Base-by-base conservation (phyloP, 2,113 vertebrate genomes). In the Chloropsis hardwickii region DNA sequence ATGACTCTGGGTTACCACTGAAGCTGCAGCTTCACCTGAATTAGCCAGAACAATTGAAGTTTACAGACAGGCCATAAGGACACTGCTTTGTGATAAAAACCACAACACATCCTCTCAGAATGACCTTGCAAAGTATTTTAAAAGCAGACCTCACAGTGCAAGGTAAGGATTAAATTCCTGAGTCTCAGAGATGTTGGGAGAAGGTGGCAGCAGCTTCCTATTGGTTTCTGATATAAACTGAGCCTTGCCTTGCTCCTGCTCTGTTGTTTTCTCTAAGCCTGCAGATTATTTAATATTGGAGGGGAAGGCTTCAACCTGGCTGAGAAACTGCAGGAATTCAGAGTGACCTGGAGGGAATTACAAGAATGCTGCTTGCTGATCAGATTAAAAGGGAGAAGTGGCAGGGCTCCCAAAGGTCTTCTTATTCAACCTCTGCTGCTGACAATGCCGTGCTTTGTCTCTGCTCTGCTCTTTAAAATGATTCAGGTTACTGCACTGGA, bases 351-450 rank as follows among this genome's bases (percentile, higher is more conserved):
- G 78, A 91, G 96, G 95, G 91, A 96, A 94, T 96, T 84, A 65
- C 66, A 97, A 94, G 97, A 98, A 98, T 97, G 97, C 40, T 54
- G 94, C 86, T 95, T 28, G 95, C 95, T 92, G 97, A 97, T 96
- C 96, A 80, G 88, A 97, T 97, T 96, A 98, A 97, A 96, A 96
- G 95, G 90, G 94, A 92, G 95, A 96, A 71, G 94, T 84, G 91
- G 94, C 20, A 1, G 47, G 90, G 90, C 95, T 97, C 96, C 96
- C 96, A 93, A 73, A 97, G 92, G 92, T 95, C 96, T 91, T 97
- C 97, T 94, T 93, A 92, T 96, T 97, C 88, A 92, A 73, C 79
- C 42, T 81, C 21, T 53, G 44, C 66, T 24, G 94, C 95, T 19
- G 24, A 97, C 97, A 97, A 97, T 97, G 51, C 92, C 1, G 23